Evolutionary conservation across 2,888 invertebrate species (phyloP), one percentile per base, ranked within the genome.

Genomic region (Nysson spinosus): DNA sequence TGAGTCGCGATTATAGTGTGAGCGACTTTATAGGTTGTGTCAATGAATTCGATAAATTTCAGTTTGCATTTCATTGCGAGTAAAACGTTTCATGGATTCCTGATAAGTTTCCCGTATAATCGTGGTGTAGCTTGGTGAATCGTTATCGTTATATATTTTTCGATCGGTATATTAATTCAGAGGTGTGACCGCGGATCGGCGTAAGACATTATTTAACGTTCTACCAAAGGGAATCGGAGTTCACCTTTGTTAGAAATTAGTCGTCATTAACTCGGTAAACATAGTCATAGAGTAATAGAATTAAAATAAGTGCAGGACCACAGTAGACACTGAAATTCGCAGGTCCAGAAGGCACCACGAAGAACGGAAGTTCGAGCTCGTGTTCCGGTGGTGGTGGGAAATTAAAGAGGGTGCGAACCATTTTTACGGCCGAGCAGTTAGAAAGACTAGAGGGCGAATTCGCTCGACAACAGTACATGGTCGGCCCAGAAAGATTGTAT

Each of bases 381-480:
- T 75, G 79, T 64, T 67, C 76, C 56, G 30, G 72, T 51, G 74
- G 79, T 47, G 90, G 90, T 58, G 92, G 93, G 80, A 94, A 94
- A 71, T 73, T 85, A 80, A 98, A 98, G 89, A 89, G 98, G 68
- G 96, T 98, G 30, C 90, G 98, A 17, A 98, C 98, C 0, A 98
- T 98, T 79, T 98, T 98, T 89, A 98, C 98, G 0, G 97, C 97
- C 0, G 98, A 98, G 80, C 98, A 98, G 87, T 88, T 98, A 75
- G 98, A 98, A 86, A 89, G 96, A 73, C 89, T 98, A 51, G 98
- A 98, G 84, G 94, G 95, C 0, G 98, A 98, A 89, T 98, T 98
- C 82, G 96, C 97, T 79, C 88, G 97, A 30, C 98, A 98, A 82
- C 98, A 98, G 87, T 98, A 98, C 88, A 98, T 98, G 98, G 98